A percentile compares a stretch with the other conserved stretches of the same genome.
phyloP scores from a whole-genome alignment of 2,797 vertebrate species.

The Phyllotis vaccarum region DNA sequence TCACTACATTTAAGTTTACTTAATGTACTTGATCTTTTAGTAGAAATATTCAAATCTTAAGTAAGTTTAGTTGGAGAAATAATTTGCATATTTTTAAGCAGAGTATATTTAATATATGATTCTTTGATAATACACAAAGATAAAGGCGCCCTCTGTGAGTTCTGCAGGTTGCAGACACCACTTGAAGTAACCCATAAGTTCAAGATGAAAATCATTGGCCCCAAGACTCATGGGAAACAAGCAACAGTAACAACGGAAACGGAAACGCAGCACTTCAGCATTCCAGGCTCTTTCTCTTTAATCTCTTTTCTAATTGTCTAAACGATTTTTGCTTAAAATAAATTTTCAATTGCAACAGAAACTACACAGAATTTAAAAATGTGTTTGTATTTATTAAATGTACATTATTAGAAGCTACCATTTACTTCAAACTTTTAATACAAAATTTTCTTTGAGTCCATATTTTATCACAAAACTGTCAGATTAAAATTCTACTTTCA shows the following conservation, averaged over 20 bases:
- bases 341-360: conserved; percentile 6
- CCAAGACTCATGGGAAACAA: not conserved
- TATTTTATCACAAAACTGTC: conserved; percentile 71
- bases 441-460: conserved; percentile 10
- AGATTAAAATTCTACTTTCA: conserved; percentile 68
- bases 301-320: not conserved
- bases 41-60: not conserved
- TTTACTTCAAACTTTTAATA: conserved; percentile 53
- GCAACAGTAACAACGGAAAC: no score
- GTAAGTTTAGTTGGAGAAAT: not conserved
- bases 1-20: not conserved
- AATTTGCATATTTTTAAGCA: not conserved
- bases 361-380: not conserved
- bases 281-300: not conserved
- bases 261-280: no score
- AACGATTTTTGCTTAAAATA: conserved; percentile 3
- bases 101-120: not conserved
- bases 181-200: not conserved
- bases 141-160: not conserved
- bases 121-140: not conserved
- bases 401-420: conserved; percentile 10
- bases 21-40: not conserved
- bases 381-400: not conserved
- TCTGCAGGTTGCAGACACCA: not conserved
- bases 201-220: not conserved